Evolutionary conservation across 2,113 vertebrate species (phyloP).

Genomic region (Mungos mungo): DNA sequence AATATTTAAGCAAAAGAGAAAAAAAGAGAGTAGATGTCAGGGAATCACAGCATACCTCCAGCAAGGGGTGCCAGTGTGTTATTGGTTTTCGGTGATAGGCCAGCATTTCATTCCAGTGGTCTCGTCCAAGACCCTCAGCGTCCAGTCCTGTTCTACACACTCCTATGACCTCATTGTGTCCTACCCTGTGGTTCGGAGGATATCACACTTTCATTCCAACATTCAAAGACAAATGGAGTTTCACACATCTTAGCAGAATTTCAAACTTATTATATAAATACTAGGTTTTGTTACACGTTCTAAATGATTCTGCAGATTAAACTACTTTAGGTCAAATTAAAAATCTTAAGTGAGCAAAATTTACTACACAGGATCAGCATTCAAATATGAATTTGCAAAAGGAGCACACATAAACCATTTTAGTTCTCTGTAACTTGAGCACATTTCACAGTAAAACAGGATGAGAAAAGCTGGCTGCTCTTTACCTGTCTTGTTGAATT

Average conservation of each 20-base stretch:
- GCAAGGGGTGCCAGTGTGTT: conserved; percentile 96
- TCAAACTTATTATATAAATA: not conserved
- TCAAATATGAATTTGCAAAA: not conserved
- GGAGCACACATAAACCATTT: not conserved
- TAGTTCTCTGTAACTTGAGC: not conserved
- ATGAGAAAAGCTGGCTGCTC: not conserved
- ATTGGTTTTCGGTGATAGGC: conserved; percentile 98
- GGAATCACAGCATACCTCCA: conserved; percentile 88
- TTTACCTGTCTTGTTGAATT: not conserved
- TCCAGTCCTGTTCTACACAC: conserved; percentile 94
- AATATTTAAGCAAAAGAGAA: not conserved
- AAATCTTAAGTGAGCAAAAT: not conserved
- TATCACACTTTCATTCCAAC: not conserved
- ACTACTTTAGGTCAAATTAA: not conserved
- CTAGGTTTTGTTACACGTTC: not conserved
- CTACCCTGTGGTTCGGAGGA: conserved; percentile 88
- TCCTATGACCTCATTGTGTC: conserved; percentile 99
- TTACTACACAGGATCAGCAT: not conserved
- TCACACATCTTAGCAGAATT: not conserved
- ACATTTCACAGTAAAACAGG: not conserved
- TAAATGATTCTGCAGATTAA: not conserved
- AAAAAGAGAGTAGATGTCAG: not conserved
- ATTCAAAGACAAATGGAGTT: not conserved
- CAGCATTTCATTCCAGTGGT: conserved; percentile 99
- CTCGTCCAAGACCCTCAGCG: conserved; percentile 94